phyloP scores from a whole-genome alignment of 2,113 vertebrate species.

The Xiphophorus maculatus region DNA sequence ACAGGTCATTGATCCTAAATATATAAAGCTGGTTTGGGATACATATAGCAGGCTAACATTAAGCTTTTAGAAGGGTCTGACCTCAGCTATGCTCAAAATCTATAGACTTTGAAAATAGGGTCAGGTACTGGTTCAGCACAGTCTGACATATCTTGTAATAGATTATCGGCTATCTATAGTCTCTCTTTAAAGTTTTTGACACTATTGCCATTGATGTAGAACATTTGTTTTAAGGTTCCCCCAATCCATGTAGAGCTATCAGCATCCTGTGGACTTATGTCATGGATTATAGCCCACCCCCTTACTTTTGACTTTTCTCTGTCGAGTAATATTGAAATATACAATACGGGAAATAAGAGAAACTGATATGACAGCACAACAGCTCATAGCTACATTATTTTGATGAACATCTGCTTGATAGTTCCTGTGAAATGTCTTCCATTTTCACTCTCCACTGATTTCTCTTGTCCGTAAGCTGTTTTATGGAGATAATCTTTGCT shows the following conservation, averaged over 20 bases:
- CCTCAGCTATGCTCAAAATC: not conserved
- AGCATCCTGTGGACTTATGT: constrained; percentile 20
- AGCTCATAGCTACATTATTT: not conserved
- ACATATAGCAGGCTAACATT: not conserved
- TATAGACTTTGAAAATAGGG: not conserved
- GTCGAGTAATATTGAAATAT: constrained; percentile 7
- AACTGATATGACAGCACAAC: not conserved
- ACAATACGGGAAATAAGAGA: not conserved
- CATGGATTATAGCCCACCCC: constrained; percentile 21
- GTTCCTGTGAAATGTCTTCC: not conserved
- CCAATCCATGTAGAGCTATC: constrained; percentile 46
- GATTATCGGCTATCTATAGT: constrained; percentile 44
- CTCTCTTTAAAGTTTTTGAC: constrained; percentile 43
- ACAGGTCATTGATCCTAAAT: not conserved
- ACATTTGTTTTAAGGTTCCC: constrained; percentile 50
- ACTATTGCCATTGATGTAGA: constrained; percentile 54
- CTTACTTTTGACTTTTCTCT: constrained; percentile 31
- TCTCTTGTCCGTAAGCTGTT: constrained; percentile 48
- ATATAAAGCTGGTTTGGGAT: not conserved
- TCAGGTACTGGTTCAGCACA: constrained; percentile 31
- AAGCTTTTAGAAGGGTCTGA: not conserved
- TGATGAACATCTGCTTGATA: not conserved
- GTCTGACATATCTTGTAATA: constrained; percentile 61
- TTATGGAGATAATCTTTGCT: constrained; percentile 58
- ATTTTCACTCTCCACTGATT: constrained; percentile 12